A percentile compares a stretch with the other conserved stretches of the same genome.
Conservation (phyloP, 1,140 invertebrate genomes). For the Charaxes varanes region DNA sequence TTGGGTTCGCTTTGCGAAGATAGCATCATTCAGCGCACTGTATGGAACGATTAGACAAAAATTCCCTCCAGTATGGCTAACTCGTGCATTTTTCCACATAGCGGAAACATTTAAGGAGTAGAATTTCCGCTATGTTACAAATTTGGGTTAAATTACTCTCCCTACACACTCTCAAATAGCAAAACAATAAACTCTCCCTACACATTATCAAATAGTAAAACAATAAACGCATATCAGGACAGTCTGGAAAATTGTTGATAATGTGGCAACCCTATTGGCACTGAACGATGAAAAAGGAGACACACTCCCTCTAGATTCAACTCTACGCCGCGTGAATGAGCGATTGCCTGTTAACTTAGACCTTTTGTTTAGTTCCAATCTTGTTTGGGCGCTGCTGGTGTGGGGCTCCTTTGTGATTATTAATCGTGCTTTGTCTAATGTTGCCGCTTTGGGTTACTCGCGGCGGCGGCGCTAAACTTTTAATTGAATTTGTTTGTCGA, state of each 20-base stretch:
- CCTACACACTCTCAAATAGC: no score
- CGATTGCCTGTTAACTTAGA: conserved; percentile 55
- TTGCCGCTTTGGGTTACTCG: conserved; percentile 52
- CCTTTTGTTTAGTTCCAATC: conserved; percentile 56
- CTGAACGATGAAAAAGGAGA: conserved; percentile 34
- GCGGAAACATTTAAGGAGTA: no score
- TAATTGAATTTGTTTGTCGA: conserved; percentile 67
- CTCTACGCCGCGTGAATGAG: conserved; percentile 43
- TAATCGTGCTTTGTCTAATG: conserved; percentile 62
- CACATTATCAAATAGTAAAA: no score
- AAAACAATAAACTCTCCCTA: no score
- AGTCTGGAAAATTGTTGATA: neutral
- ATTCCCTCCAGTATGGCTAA: no score
- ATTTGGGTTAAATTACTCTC: no score
- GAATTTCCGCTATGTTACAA: no score
- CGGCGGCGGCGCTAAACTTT: conserved; percentile 60
- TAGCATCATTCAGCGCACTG: no score
- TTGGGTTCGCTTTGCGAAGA: no score
- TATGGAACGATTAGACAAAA: no score
- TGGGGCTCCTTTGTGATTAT: conserved; percentile 65
- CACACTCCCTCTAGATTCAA: conserved; percentile 37
- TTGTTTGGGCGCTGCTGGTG: conserved; percentile 51
- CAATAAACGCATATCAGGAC: no score
- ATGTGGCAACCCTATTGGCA: neutral
- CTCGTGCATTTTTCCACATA: no score